Evolutionary conservation across 2,113 vertebrate species (phyloP), one percentile per base, ranked within the genome.

Genomic region (Perca schrenkii): DNA sequence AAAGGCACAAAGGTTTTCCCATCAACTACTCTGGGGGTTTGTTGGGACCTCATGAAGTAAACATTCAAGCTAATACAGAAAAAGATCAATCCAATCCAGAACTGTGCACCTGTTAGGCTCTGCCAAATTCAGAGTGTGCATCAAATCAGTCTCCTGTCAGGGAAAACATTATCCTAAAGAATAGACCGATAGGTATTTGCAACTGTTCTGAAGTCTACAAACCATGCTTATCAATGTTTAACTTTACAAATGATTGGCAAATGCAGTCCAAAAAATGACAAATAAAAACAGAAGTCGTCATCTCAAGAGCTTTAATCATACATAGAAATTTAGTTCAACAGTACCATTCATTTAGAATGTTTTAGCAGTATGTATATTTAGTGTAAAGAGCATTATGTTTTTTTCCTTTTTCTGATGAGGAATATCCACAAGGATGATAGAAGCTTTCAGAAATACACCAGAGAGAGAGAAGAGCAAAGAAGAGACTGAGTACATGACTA

Each of bases 291-390:
- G 17, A 65, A 34, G 72, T 86, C 19, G 36, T 89, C 92, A 91
- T 95, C 92, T 93, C 86, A 92, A 93, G 93, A 95, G 94, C 93
- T 94, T 95, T 95, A 95, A 95, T 95, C 91, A 94, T 93, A 94
- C 93, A 94, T 93, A 94, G 91, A 93, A 94, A 95, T 93, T 92
- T 91, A 87, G 90, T 93, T 94, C 84, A 92, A 95, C 94, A 94
- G 95, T 95, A 95, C 94, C 94, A 93, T 94, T 93, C 93, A 88
- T 82, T 93, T 86, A 90, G 89, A 94, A 94, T 93, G 93, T 92
- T 92, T 84, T 88, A 86, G 89, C 92, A 91, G 89, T 93, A 90
- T 92, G 92, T 92, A 93, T 94, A 92, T 93, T 94, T 93, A 94
- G 93, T 95, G 92, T 95, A 91, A 93, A 92, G 86, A 93, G 92